A percentile compares a stretch with the other conserved stretches of the same genome.
phyloP scores from a whole-genome alignment of 2,113 vertebrate genomes.

The Pholis gunnellus region DNA sequence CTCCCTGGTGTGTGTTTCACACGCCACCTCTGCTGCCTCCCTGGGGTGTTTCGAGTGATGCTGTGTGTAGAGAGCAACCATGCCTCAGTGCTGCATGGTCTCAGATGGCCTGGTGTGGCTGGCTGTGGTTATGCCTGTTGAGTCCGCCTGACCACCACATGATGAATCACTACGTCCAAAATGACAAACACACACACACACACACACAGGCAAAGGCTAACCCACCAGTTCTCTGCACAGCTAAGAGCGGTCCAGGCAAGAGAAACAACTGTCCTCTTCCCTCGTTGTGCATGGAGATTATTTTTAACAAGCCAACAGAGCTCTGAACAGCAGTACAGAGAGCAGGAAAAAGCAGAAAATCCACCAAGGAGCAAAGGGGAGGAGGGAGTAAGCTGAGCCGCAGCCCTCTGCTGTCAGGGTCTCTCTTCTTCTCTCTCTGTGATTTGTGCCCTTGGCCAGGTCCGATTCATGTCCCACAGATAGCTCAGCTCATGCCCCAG shows the following conservation, averaged over 20 bases:
- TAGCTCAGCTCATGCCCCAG: slow-evolving; percentile 79
- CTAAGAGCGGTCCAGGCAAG: slow-evolving; percentile 45
- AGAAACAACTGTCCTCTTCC: slow-evolving; percentile 70
- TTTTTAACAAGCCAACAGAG: slow-evolving; percentile 76
- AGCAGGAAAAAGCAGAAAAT: slow-evolving; percentile 68
- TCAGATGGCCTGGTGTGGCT: slow-evolving; percentile 82
- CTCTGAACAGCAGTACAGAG: slow-evolving; percentile 60
- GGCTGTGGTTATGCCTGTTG: slow-evolving; percentile 83
- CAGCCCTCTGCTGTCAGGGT: slow-evolving; percentile 78
- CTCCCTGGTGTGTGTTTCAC: slow-evolving; percentile 70
- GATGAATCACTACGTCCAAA: slow-evolving; percentile 80
- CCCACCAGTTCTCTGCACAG: slow-evolving; percentile 52
- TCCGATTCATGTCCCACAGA: slow-evolving; percentile 81
- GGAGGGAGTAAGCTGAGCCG: slow-evolving; percentile 61
- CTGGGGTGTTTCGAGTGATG: slow-evolving; percentile 63
- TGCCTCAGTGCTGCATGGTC: slow-evolving; percentile 68
- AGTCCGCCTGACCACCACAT: slow-evolving; percentile 80
- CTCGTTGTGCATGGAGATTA: slow-evolving; percentile 69
- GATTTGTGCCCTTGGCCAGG: slow-evolving; percentile 80
- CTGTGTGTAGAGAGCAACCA: slow-evolving; percentile 70
- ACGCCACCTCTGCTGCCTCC: slow-evolving; percentile 63
- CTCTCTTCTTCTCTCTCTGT: slow-evolving; percentile 74
- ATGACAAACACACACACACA: slow-evolving; percentile 51
- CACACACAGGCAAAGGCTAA: slow-evolving; percentile 22
- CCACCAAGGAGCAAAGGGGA: slow-evolving; percentile 67